phyloP scores from a whole-genome alignment of 2,797 vertebrate species.

The Tangara arthus region DNA sequence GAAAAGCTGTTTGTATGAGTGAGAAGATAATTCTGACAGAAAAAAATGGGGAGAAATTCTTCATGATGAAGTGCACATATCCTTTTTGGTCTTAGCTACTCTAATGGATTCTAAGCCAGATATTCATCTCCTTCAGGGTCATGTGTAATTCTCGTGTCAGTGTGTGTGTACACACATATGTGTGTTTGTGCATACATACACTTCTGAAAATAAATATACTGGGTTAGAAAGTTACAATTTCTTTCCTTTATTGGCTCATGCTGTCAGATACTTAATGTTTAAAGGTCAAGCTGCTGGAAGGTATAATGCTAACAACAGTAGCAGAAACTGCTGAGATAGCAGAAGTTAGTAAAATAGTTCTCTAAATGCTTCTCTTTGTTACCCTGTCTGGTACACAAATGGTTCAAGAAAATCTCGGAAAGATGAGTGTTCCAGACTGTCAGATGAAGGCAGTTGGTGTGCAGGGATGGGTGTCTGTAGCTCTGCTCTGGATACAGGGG shows the following conservation, averaged over 20 bases:
- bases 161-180: background rate
- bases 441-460: background rate
- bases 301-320: background rate
- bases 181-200: background rate
- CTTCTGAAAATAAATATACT: background rate
- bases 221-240: background rate
- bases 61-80: background rate
- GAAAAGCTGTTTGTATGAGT: background rate
- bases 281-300: constrained; percentile 4
- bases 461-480: background rate
- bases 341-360: background rate
- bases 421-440: background rate
- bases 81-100: background rate
- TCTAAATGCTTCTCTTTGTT: background rate
- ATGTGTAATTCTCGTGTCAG: background rate
- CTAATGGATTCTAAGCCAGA: background rate
- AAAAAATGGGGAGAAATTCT: background rate
- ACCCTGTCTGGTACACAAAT: background rate
- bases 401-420: background rate
- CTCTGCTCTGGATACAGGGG: background rate
- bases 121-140: background rate
- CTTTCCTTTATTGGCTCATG: background rate
- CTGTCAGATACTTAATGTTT: background rate
- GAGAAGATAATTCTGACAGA: background rate
- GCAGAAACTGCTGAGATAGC: background rate